Percentiles rank a stretch among this genome's conserved stretches.
Evolutionary conservation across 2,888 invertebrate species (phyloP).

Genomic region (Eremobia ochroleuca): DNA sequence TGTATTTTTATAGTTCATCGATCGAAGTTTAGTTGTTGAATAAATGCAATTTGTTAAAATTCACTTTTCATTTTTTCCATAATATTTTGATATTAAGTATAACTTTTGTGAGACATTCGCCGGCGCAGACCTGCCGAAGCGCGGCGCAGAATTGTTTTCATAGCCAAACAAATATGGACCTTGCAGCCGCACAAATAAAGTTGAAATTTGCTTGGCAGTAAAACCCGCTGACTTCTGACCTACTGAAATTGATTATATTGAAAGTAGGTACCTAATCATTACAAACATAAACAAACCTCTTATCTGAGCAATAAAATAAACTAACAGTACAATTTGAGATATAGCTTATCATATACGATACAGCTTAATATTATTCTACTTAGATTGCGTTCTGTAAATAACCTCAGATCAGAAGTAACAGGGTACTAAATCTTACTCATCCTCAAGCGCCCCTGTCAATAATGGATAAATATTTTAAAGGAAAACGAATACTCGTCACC

Average conservation of each 20-base stretch:
- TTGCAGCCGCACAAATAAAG: fast-evolving
- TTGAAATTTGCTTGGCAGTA: constrained; percentile 1
- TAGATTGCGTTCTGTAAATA: constrained; percentile 31
- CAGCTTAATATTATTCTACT: constrained; percentile 13
- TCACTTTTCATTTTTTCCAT: constrained; percentile 3
- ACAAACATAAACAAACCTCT: constrained; percentile 42
- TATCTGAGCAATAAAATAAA: constrained; percentile 54
- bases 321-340: constrained; percentile 36
- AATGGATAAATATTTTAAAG: constrained; percentile 91
- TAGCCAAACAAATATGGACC: constrained; percentile 8
- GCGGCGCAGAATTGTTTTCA: neutral
- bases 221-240: constrained; percentile 2
- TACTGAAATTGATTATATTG: constrained; percentile 7
- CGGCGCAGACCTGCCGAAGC: neutral
- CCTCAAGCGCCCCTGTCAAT: constrained; percentile 24
- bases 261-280: constrained; percentile 13
- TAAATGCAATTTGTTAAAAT: constrained; percentile 68
- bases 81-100: neutral
- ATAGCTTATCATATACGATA: constrained; percentile 45
- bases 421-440: neutral
- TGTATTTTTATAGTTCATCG: constrained; percentile 29
- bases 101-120: neutral
- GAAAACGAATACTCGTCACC: constrained; percentile 95
- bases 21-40: constrained; percentile 59
- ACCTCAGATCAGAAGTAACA: constrained; percentile 23